A percentile compares a stretch with the other conserved stretches of the same genome.
phyloP scores from a whole-genome alignment of 1,140 invertebrate species.

The Chionoecetes opilio region DNA sequence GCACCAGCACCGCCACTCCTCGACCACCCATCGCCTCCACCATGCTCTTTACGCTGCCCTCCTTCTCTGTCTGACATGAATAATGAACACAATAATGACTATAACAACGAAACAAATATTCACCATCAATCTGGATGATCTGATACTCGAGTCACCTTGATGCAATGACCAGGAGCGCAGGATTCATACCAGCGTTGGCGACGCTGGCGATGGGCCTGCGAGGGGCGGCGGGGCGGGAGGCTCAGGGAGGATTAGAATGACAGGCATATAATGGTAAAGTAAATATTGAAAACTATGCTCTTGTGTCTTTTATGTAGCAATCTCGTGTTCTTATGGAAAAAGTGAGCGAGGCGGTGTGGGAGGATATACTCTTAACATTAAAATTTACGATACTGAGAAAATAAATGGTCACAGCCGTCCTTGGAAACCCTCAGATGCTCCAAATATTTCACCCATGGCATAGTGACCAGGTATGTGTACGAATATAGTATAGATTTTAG shows the following conservation, averaged over 20 bases:
- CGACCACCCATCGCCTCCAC: not conserved
- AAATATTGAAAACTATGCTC: conserved; percentile 55
- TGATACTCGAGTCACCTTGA: too few relatives aligned
- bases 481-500: too few relatives aligned
- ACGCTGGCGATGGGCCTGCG: not conserved
- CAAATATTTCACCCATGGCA: too few relatives aligned
- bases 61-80: not conserved
- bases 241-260: conserved; percentile 64
- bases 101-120: not conserved
- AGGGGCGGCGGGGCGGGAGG: not conserved
- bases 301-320: conserved; percentile 53
- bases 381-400: too few relatives aligned
- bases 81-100: not conserved
- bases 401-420: too few relatives aligned
- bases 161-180: not conserved
- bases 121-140: not conserved
- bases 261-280: conserved; percentile 63
- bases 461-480: too few relatives aligned
- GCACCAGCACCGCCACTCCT: not conserved
- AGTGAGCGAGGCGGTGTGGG: not conserved
- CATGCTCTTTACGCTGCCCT: not conserved
- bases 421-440: too few relatives aligned
- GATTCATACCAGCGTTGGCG: not conserved
- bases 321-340: not conserved
- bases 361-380: too few relatives aligned